A percentile compares a stretch with the other conserved stretches of the same genome.
Conservation (phyloP, 2,888 invertebrate genomes). For the Melieria crassipennis region DNA sequence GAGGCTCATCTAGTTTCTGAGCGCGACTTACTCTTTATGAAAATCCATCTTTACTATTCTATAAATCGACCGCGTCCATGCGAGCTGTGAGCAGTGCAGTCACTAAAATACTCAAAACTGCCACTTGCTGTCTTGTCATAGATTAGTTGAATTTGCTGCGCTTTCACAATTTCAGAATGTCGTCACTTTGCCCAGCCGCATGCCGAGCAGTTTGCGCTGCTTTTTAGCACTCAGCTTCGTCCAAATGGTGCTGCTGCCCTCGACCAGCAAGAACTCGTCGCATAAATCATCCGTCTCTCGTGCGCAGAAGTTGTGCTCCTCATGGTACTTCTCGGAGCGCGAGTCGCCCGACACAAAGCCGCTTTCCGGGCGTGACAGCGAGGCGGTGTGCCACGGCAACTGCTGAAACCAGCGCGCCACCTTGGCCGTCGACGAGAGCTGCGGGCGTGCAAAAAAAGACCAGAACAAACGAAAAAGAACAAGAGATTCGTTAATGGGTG, state of each 20-base stretch:
- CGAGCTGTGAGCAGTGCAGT: no score
- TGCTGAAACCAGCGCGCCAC: slow-evolving; percentile 85
- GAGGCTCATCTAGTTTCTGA: no score
- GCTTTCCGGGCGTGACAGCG: slow-evolving; percentile 79
- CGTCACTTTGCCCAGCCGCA: slow-evolving; percentile 78
- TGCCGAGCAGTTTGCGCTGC: slow-evolving; percentile 74
- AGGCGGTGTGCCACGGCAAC: slow-evolving; percentile 68
- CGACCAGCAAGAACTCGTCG: slow-evolving; percentile 73
- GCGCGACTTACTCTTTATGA: no score
- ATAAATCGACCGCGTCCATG: no score
- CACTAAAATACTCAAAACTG: no score
- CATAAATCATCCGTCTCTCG: slow-evolving; percentile 66
- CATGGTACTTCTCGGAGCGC: slow-evolving; percentile 68
- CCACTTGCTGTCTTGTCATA: no score
- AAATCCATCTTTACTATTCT: no score
- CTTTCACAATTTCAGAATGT: slow-evolving; percentile 68
- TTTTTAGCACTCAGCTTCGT: slow-evolving; percentile 77
- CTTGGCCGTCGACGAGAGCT: slow-evolving; percentile 81
- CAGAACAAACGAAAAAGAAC: neutral
- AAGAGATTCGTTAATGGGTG: neutral
- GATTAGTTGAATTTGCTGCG: no score
- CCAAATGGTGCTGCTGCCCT: slow-evolving; percentile 74
- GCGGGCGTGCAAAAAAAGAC: slow-evolving; percentile 39
- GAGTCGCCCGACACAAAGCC: slow-evolving; percentile 78
- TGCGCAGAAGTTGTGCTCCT: slow-evolving; percentile 65